Conservation (phyloP, 2,888 invertebrate genomes). For the Altica lythri region DNA sequence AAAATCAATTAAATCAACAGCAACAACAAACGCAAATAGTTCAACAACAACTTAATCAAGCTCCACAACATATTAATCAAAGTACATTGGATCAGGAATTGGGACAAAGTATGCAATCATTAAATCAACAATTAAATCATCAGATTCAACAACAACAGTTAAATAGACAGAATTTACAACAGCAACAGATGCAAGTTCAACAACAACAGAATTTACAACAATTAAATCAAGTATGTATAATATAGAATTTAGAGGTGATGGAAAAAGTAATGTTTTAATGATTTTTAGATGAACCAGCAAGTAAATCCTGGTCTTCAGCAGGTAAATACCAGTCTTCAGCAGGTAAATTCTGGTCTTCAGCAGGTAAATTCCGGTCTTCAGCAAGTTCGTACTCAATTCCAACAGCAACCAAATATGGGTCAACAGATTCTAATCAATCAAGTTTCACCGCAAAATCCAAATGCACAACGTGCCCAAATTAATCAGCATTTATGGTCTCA, state of each 20-base stretch:
- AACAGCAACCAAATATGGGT: slow-evolving; percentile 37
- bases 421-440: slow-evolving; percentile 38
- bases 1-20: slow-evolving; percentile 29
- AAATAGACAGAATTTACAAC: slow-evolving; percentile 55
- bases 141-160: slow-evolving; percentile 36
- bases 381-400: slow-evolving; percentile 44
- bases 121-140: slow-evolving; percentile 35
- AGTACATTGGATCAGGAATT: slow-evolving; percentile 33
- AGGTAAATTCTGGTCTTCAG: no score
- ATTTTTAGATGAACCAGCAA: slow-evolving; percentile 15
- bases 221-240: slow-evolving; percentile 33
- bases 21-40: slow-evolving; percentile 37
- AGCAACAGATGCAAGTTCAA: slow-evolving; percentile 50
- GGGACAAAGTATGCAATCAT: no score
- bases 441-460: slow-evolving; percentile 45
- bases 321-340: slow-evolving; percentile 43
- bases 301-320: slow-evolving; percentile 36
- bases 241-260: neutral
- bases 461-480: slow-evolving; percentile 44
- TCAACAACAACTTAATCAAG: slow-evolving; percentile 33
- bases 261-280: neutral
- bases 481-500: slow-evolving; percentile 43
- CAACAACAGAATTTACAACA: slow-evolving; percentile 40
- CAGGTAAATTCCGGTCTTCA: slow-evolving; percentile 30
- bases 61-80: slow-evolving; percentile 48